These are phyloP conservation scores for Dynastes hyllus DNA, from an alignment of 2,888 invertebrate genomes.

Conservation along the genomic window DNA sequence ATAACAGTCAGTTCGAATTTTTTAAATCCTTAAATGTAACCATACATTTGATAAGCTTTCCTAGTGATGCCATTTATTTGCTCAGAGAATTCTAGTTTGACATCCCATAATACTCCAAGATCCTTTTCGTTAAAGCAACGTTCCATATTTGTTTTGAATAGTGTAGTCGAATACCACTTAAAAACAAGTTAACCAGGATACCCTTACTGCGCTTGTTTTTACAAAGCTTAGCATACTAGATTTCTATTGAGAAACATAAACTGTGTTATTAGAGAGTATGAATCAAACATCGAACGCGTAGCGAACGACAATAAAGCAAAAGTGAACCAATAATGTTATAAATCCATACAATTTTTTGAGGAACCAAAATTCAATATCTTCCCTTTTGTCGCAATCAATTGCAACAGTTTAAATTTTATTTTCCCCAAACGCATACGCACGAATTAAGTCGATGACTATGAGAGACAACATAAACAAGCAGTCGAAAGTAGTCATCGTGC, in stretches of 20 bases:
- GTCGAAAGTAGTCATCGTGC: slow-evolving; percentile 19
- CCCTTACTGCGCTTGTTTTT: too few species aligned
- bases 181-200: too few species aligned
- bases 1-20: too few species aligned
- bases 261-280: not conserved
- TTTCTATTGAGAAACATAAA: not conserved
- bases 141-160: too few species aligned
- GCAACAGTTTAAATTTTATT: slow-evolving; percentile 17
- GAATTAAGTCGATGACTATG: slow-evolving; percentile 19
- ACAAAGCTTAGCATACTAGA: not conserved
- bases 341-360: not conserved
- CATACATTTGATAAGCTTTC: too few species aligned
- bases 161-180: too few species aligned
- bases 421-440: not conserved
- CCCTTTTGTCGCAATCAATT: slow-evolving; percentile 16
- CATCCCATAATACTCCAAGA: too few species aligned
- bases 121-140: too few species aligned
- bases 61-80: too few species aligned
- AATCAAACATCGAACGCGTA: not conserved
- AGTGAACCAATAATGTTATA: not conserved
- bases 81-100: too few species aligned
- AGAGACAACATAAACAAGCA: slow-evolving; percentile 37
- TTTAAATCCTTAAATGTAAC: too few species aligned
- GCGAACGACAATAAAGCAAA: not conserved
- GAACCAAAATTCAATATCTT: not conserved